Conservation (phyloP, 1,140 invertebrate species). For the Cotesia vestalis region DNA sequence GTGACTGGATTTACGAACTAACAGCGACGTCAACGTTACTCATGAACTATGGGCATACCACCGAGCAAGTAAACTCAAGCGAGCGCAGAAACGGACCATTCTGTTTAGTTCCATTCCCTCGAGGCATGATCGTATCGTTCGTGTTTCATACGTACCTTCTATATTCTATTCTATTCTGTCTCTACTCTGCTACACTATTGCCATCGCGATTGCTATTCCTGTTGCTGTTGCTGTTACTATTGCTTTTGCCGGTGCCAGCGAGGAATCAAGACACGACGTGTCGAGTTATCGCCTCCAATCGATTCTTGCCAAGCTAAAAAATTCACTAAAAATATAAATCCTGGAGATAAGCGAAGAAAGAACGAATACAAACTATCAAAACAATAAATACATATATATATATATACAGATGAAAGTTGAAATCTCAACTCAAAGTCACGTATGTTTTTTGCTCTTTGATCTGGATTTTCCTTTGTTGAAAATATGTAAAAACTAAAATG, state of each 20-base stretch:
- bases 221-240: not conserved
- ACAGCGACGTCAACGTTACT: slow-evolving; percentile 28
- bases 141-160: slow-evolving; percentile 22
- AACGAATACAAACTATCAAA: not conserved
- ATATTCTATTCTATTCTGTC: not conserved
- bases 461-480: slow-evolving; percentile 1
- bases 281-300: slow-evolving; percentile 34
- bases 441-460: slow-evolving; percentile 6
- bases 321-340: slow-evolving; percentile 1
- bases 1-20: slow-evolving; percentile 30
- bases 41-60: slow-evolving; percentile 31
- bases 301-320: slow-evolving; percentile 6
- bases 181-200: slow-evolving; percentile 9
- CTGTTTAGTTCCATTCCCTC: slow-evolving; percentile 26
- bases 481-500: slow-evolving; percentile 6
- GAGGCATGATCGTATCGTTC: slow-evolving; percentile 36
- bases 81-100: too few species aligned
- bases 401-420: not conserved
- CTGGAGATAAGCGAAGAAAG: not conserved
- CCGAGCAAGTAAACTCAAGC: not conserved
- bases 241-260: not conserved
- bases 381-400: not conserved
- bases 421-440: slow-evolving; percentile 10
- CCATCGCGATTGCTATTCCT: too few species aligned
- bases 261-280: slow-evolving; percentile 27